Evolutionary conservation across 64 coral and sea anemone genomes (phyloP).

Genomic region (Stichodactyla helianthus): DNA sequence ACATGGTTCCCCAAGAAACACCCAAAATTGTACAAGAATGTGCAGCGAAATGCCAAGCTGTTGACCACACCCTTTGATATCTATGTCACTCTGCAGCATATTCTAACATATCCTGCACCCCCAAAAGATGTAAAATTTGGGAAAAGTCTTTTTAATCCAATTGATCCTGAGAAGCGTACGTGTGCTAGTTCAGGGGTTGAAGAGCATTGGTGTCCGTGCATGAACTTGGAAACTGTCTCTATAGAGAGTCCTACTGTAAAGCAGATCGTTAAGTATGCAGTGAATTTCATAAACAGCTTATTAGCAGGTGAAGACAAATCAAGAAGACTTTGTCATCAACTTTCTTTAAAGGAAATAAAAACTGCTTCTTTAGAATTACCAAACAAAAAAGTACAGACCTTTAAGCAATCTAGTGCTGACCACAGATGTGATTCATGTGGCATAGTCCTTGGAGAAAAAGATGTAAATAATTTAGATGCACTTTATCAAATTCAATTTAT

Average conservation of each 20-base stretch:
- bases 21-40: slow-evolving; percentile 30
- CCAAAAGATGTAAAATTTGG: slow-evolving; percentile 32
- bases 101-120: slow-evolving; percentile 48
- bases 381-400: slow-evolving; percentile 44
- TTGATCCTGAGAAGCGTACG: slow-evolving; percentile 31
- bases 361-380: slow-evolving; percentile 46
- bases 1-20: slow-evolving; percentile 45
- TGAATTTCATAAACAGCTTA: slow-evolving; percentile 40
- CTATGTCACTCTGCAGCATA: slow-evolving; percentile 52
- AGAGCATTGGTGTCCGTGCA: slow-evolving; percentile 69
- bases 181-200: slow-evolving; percentile 42
- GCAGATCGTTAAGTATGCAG: slow-evolving; percentile 5
- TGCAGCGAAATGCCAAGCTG: slow-evolving; percentile 31
- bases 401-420: neutral
- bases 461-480: slow-evolving; percentile 37
- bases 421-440: slow-evolving; percentile 38
- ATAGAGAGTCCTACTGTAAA: slow-evolving; percentile 15
- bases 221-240: slow-evolving; percentile 53
- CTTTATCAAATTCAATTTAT: slow-evolving; percentile 68
- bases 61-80: slow-evolving; percentile 70
- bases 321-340: slow-evolving; percentile 36
- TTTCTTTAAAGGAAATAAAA: slow-evolving; percentile 44
- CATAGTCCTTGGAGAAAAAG: slow-evolving; percentile 18
- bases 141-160: slow-evolving; percentile 43
- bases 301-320: slow-evolving; percentile 27